Evolutionary conservation across 2,113 vertebrate genomes (phyloP), one percentile per base, ranked within the genome.

Genomic region (Corythoichthys intestinalis): DNA sequence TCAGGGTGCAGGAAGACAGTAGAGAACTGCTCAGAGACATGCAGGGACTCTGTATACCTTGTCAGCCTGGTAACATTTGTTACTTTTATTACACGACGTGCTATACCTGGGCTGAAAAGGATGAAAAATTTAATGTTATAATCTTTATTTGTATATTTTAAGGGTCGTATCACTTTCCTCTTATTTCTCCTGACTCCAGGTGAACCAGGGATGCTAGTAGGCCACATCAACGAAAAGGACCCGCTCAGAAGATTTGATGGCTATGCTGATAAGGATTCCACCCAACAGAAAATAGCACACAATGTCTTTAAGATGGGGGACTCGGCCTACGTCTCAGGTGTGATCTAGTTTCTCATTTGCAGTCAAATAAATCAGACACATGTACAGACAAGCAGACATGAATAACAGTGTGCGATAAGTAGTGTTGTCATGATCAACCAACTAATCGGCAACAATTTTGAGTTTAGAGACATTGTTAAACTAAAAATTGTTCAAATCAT

Each of bases 171-270:
- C 20, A 7, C 10, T n/a, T 20, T 6, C 46, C 65, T n/a, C 57
- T 34, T 9, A 15, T 20, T 58, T 6, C 47, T 15, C 64, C 41
- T 65, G 15, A 62, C 58, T 12, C 0, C 78, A 96, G 94, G 93
- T 10, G 94, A 95, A 65, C 92, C 92, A 0, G 95, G 95, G 0
- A 84, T 95, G 72, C 83, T 96, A 0, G 92, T 96, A 0, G 95
- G 95, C 0, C 87, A 83, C 74, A 95, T 96, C 67, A 87, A 92
- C 74, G 88, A 92, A 67, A 81, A 73, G 0, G 94, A 96, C 66
- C 94, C 94, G 0, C 88, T 96, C 71, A 90, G 94, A 0, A 93
- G 94, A n/a, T 96, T 96, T 0, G 95, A 96, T 0, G 95, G 95
- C 38, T 96, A 96, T 1, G 86, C 90, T 14, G 93, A 83, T 39